Evolutionary conservation across 2,888 invertebrate species (phyloP).

Genomic region (Vandiemenella viatica): DNA sequence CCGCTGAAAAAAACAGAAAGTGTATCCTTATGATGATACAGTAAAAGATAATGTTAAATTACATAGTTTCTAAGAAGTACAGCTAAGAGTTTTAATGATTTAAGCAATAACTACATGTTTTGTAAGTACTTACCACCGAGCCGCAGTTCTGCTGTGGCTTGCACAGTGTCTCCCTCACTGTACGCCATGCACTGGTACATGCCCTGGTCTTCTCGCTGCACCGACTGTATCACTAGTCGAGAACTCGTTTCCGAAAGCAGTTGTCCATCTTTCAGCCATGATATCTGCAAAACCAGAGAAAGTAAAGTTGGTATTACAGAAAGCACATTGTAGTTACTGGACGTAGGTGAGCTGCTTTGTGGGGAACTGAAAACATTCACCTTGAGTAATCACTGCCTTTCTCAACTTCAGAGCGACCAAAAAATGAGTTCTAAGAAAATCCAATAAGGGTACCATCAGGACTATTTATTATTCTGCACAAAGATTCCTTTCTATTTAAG

Average conservation of each 20-base stretch:
- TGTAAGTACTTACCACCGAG: slow-evolving; percentile 66
- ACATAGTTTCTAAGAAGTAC: background rate
- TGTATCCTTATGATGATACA: too few relatives aligned
- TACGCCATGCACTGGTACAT: slow-evolving; percentile 34
- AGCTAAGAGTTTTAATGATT: background rate
- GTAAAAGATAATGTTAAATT: background rate
- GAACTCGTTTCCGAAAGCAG: slow-evolving; percentile 2
- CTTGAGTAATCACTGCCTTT: too few relatives aligned
- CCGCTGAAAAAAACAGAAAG: too few relatives aligned
- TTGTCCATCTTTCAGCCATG: slow-evolving; percentile 27
- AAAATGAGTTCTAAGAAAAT: too few relatives aligned
- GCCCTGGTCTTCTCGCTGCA: slow-evolving; percentile 31
- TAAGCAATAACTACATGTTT: background rate
- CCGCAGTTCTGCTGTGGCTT: slow-evolving; percentile 64
- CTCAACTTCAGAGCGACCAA: too few relatives aligned
- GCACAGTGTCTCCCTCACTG: slow-evolving; percentile 70
- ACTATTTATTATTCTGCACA: too few relatives aligned
- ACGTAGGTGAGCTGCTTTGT: too few relatives aligned
- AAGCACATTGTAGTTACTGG: too few relatives aligned
- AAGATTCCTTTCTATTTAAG: too few relatives aligned
- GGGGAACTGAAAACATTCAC: too few relatives aligned
- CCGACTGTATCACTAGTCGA: slow-evolving; percentile 18
- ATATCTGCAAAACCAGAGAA: slow-evolving; percentile 23
- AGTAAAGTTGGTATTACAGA: too few relatives aligned
- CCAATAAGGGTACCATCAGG: too few relatives aligned